phyloP scores from a whole-genome alignment of 2,888 invertebrate genomes.

The Hipparchia semele region DNA sequence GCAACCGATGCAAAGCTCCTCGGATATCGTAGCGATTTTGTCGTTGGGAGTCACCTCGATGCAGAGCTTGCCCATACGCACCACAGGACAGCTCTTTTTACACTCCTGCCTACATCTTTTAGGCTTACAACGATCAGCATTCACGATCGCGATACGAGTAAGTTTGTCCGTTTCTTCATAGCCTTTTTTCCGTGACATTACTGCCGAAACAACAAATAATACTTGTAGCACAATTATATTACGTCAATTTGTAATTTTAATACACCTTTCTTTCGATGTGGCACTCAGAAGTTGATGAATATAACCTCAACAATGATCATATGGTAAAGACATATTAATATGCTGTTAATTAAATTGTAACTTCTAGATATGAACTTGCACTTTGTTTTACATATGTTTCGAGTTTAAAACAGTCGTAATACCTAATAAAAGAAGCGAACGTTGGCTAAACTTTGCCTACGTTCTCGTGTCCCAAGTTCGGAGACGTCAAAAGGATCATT shows the following conservation, averaged over 20 bases:
- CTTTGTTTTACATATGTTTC: slow-evolving; percentile 17
- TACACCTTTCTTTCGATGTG: slow-evolving; percentile 62
- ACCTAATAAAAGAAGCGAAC: slow-evolving; percentile 75
- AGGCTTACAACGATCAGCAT: slow-evolving; percentile 99
- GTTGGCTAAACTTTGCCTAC: slow-evolving; percentile 72
- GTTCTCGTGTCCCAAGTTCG: slow-evolving; percentile 78
- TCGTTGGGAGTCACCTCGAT: slow-evolving; percentile 98
- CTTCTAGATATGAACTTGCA: slow-evolving; percentile 33
- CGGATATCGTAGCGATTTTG: slow-evolving; percentile 98
- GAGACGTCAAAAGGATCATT: slow-evolving; percentile 74
- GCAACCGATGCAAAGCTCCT: slow-evolving; percentile 99
- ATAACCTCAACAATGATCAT: slow-evolving; percentile 70
- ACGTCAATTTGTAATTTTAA: slow-evolving; percentile 42
- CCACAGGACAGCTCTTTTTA: slow-evolving; percentile 99
- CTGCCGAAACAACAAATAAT: slow-evolving; percentile 52
- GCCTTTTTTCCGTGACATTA: slow-evolving; percentile 84
- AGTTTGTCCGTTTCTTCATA: slow-evolving; percentile 94
- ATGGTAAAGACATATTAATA: slow-evolving; percentile 37
- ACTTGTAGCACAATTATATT: slow-evolving; percentile 38
- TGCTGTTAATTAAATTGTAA: slow-evolving; percentile 38
- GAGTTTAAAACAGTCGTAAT: slow-evolving; percentile 46
- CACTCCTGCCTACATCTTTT: slow-evolving; percentile 99
- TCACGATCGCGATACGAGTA: slow-evolving; percentile 99
- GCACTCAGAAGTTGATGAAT: slow-evolving; percentile 51
- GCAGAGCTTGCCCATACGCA: slow-evolving; percentile 99